These are phyloP conservation scores for Laupala kohalensis DNA, from an alignment of 1,140 invertebrate genomes.

Conservation along the genomic window DNA sequence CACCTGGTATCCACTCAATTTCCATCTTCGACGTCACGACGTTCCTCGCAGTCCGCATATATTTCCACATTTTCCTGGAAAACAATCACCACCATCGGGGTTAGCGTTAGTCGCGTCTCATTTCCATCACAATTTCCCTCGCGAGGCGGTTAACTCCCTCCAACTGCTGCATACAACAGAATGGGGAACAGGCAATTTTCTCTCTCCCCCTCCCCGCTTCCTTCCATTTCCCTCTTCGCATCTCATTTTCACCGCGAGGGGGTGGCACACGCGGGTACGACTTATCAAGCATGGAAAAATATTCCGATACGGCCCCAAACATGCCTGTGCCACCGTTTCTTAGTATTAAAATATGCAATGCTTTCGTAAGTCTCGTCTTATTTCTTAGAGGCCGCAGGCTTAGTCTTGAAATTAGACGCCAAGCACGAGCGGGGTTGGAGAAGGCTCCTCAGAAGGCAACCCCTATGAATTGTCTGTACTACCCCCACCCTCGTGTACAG, in stretches of 20 bases:
- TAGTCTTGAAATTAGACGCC: neutral
- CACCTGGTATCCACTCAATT: too few relatives aligned
- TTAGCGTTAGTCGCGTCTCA: neutral
- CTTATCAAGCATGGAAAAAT: neutral
- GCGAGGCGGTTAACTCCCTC: neutral
- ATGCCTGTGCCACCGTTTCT: neutral
- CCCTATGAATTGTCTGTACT: too few relatives aligned
- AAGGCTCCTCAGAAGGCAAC: neutral
- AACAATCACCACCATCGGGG: neutral
- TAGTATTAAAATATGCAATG: neutral
- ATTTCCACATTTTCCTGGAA: neutral
- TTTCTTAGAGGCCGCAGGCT: neutral
- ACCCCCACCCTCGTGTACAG: too few relatives aligned
- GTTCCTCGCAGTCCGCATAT: too few relatives aligned
- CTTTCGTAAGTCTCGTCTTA: neutral
- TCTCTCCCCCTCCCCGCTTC: neutral
- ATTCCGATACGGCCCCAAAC: neutral
- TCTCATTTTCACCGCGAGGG: neutral
- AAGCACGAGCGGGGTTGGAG: neutral
- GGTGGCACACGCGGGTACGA: neutral
- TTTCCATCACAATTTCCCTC: neutral
- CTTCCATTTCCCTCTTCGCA: too few relatives aligned
- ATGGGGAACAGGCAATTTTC: neutral
- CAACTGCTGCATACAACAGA: neutral
- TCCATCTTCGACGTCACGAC: too few relatives aligned